These are phyloP conservation scores for Labroides dimidiatus DNA, from an alignment of 2,797 vertebrate species.

Conservation along the genomic window DNA sequence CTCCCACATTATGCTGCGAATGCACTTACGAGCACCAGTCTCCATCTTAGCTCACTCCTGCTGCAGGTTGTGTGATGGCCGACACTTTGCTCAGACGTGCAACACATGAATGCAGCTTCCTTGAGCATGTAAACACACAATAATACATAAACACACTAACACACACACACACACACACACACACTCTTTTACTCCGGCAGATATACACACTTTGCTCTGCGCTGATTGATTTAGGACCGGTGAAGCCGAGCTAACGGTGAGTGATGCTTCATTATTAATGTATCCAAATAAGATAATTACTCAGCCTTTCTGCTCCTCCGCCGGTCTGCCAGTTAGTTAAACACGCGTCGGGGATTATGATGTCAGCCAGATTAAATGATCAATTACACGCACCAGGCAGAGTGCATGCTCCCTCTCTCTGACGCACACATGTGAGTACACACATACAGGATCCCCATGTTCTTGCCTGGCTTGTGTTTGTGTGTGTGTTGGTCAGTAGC, in stretches of 20 bases:
- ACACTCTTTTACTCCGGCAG: neutral
- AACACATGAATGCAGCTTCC: constrained; percentile 18
- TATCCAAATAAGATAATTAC: constrained; percentile 83
- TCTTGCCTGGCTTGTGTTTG: constrained; percentile 19
- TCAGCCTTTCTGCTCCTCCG: constrained; percentile 71
- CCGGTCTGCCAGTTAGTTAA: constrained; percentile 79
- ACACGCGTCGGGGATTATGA: constrained; percentile 82
- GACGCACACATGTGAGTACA: constrained; percentile 47
- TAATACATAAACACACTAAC: constrained; percentile 8
- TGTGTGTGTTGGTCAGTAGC: constrained; percentile 69
- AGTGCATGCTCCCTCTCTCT: constrained; percentile 53
- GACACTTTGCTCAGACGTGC: constrained; percentile 57
- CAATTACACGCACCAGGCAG: constrained; percentile 67
- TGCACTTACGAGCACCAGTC: constrained; percentile 42
- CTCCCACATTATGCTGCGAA: constrained; percentile 9
- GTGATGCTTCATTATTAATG: constrained; percentile 76
- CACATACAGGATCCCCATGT: constrained; percentile 18
- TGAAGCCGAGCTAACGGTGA: constrained; percentile 58
- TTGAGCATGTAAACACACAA: neutral
- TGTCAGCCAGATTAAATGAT: constrained; percentile 83
- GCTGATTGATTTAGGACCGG: constrained; percentile 66
- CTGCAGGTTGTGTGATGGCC: constrained; percentile 75
- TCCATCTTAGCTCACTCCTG: constrained; percentile 74
- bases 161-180: neutral
- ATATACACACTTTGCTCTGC: constrained; percentile 13